A percentile compares a stretch with the other conserved stretches of the same genome.
Evolutionary conservation across 1,140 invertebrate genomes (phyloP).

Genomic region (Neuroterus valhalla): DNA sequence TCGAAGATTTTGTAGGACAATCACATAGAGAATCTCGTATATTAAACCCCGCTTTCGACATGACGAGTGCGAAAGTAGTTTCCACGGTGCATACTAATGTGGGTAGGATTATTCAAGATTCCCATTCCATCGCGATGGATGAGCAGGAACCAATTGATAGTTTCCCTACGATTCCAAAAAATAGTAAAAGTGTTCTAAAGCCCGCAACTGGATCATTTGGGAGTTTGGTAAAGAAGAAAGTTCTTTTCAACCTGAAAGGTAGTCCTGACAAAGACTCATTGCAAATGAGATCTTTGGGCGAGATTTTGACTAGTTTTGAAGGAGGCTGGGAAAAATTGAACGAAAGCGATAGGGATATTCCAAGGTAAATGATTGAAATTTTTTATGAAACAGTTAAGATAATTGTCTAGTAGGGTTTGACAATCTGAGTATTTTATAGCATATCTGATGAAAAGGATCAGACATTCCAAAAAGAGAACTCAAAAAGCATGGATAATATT

Average conservation of each 20-base stretch:
- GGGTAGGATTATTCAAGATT: conserved; percentile 47
- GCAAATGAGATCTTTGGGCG: conserved; percentile 64
- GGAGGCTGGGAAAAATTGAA: conserved; percentile 63
- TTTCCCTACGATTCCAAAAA: conserved; percentile 59
- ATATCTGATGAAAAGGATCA: conserved; percentile 50
- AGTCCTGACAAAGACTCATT: conserved; percentile 65
- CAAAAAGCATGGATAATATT: conserved; percentile 49
- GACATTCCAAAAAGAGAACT: conserved; percentile 20
- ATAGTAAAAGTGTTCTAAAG: conserved; percentile 77
- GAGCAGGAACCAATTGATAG: conserved; percentile 57
- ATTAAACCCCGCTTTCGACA: conserved; percentile 36
- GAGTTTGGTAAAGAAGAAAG: conserved; percentile 78
- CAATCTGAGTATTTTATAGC: conserved; percentile 42
- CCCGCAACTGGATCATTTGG: conserved; percentile 71
- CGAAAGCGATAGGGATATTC: conserved; percentile 74
- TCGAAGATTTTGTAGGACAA: conserved; percentile 56
- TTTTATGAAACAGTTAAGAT: conserved; percentile 53
- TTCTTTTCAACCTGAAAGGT: conserved; percentile 78
- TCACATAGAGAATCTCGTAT: conserved; percentile 20
- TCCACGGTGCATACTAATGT: conserved; percentile 49
- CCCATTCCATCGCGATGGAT: conserved; percentile 45
- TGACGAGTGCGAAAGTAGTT: conserved; percentile 42
- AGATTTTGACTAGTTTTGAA: conserved; percentile 57
- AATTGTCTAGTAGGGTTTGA: conserved; percentile 31
- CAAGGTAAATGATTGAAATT: conserved; percentile 72